Evolutionary conservation across 35 echinoderm and acorn worm species (phyloP), one percentile per base, ranked within the genome.

Genomic region (Lytechinus pictus): DNA sequence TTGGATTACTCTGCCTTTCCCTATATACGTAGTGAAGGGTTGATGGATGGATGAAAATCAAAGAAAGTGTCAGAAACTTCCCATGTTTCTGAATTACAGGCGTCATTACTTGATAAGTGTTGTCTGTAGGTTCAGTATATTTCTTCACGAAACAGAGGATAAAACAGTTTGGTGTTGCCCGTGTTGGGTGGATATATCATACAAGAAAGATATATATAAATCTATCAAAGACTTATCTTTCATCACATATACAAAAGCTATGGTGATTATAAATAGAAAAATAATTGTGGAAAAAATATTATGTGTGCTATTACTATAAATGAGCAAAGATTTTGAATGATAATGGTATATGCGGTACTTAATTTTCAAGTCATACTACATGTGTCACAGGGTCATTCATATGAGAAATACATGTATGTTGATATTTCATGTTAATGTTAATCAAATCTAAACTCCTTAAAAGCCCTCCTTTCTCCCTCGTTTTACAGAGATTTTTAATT

Each of bases 151-250:
- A 79, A 79, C 0, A 19, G 16, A 79, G 21, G 66, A n/a, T 24
- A 79, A 79, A 79, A 79, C 66, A 7, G 7, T 79, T 79, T 79
- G 16, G 66, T 79, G 66, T 24, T 24, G n/a, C 66, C 66, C 66
- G n/a, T 24, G 66, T n/a, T 79, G 66, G 66, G 66, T 79, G 14
- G 66, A 44, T 79, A 10, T 58, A 13, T 24, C 19, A 79, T 16
- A 24, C 66, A 79, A 14, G 66, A 79, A 79, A 79, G 66, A 24
- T 24, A 24, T 79, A 79, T 79, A 79, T 44, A 44, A 44, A 44
- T 79, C 66, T 79, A 79, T 79, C 66, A 79, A 79, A 79, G 66
- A 79, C 66, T 79, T 79, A 79, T 79, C 66, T 79, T 79, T 79
- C 66, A 79, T 79, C 66, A 79, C 66, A 79, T 16, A 79, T 79